Conservation (phyloP, 2,888 invertebrate species). For the Drosophila melanocephala region DNA sequence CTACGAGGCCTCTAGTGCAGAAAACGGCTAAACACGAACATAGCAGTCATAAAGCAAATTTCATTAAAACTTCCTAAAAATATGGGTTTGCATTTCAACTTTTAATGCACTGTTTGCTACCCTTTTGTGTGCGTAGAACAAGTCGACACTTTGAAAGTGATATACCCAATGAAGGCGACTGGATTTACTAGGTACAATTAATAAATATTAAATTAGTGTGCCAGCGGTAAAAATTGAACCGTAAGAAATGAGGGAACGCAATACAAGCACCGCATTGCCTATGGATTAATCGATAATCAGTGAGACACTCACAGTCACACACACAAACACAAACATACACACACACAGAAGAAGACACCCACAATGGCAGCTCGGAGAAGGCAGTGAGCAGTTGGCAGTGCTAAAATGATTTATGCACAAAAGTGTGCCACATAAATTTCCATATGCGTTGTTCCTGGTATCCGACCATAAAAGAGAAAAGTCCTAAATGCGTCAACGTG, state of each 20-base stretch:
- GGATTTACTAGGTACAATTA: constrained; percentile 50
- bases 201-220: constrained; percentile 65
- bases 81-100: background rate
- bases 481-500: constrained; percentile 57
- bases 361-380: background rate
- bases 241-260: constrained; percentile 45
- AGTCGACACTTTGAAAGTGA: background rate
- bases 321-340: constrained; percentile 2
- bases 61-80: background rate
- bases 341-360: background rate
- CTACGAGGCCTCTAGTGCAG: background rate
- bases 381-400: constrained; percentile 42
- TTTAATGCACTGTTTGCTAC: background rate
- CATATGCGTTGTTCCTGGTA: constrained; percentile 46
- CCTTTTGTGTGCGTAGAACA: background rate
- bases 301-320: constrained; percentile 17
- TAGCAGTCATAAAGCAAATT: background rate
- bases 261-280: constrained; percentile 55
- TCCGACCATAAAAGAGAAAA: constrained; percentile 22
- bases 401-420: constrained; percentile 64
- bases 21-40: background rate
- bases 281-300: constrained; percentile 66
- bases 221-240: constrained; percentile 50
- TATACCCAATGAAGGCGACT: constrained; percentile 24
- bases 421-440: constrained; percentile 65